Conservation (phyloP, 1,140 invertebrate species). For the Trinorchestia longiramus region DNA sequence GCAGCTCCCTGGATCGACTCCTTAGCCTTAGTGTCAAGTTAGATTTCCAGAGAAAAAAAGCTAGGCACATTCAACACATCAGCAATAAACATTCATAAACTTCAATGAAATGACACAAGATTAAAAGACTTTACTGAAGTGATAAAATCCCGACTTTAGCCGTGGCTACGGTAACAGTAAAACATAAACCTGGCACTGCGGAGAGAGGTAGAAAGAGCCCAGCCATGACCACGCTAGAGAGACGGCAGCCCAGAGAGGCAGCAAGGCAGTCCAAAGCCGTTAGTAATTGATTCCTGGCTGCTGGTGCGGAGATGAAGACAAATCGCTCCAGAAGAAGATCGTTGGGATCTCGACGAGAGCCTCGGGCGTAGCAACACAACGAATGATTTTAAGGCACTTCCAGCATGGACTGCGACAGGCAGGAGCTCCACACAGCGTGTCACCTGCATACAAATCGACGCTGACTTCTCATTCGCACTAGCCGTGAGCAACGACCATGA, state of each 20-base stretch:
- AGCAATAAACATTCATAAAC: background rate
- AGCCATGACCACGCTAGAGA: background rate
- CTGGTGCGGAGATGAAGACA: slow-evolving; percentile 51
- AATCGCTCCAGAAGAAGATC: slow-evolving; percentile 50
- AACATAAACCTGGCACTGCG: background rate
- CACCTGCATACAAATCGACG: background rate
- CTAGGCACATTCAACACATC: background rate
- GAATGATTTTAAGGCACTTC: slow-evolving; percentile 52
- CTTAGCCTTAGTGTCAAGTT: background rate
- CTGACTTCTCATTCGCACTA: background rate
- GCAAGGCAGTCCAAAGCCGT: slow-evolving; percentile 53
- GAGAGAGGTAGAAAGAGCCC: background rate
- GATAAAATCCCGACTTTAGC: background rate
- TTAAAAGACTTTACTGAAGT: background rate
- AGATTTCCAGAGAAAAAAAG: background rate
- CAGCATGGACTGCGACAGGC: slow-evolving; percentile 36
- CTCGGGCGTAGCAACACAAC: slow-evolving; percentile 38
- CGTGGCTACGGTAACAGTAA: background rate
- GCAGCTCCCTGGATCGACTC: background rate
- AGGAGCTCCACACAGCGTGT: background rate
- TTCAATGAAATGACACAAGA: background rate
- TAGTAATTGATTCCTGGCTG: slow-evolving; percentile 54
- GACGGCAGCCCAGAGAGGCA: background rate
- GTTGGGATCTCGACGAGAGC: slow-evolving; percentile 53
- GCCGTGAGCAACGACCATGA: background rate